phyloP scores from a whole-genome alignment of 2,797 vertebrate species.

The Myotis myotis region DNA sequence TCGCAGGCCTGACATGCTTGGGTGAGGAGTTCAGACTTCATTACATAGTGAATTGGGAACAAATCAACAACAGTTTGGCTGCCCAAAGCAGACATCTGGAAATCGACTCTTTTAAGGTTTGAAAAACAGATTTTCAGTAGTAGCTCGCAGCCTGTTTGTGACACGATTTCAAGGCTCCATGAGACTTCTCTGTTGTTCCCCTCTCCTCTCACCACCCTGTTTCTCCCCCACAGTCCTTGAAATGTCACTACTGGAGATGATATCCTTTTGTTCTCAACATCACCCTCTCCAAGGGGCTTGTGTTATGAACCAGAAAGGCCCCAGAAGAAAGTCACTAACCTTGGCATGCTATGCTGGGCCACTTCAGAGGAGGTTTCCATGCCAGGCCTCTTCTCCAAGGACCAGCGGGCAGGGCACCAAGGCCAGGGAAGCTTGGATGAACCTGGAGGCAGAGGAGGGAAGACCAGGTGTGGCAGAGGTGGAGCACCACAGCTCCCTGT shows the following conservation, averaged over 20 bases:
- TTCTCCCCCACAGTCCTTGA: not conserved
- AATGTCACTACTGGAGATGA: not conserved
- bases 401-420: not conserved
- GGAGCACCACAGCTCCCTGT: fast-evolving
- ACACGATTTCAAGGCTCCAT: constrained; percentile 5
- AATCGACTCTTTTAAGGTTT: constrained; percentile 41
- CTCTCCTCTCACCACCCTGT: not conserved
- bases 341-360: not conserved
- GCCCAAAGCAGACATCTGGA: constrained; percentile 62
- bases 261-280: not conserved
- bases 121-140: constrained; percentile 65
- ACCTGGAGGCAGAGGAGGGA: not conserved
- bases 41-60: constrained; percentile 5
- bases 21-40: constrained; percentile 42
- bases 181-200: not conserved
- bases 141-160: not conserved
- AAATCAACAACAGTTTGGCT: constrained; percentile 49
- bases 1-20: not conserved
- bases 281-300: not conserved
- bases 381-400: not conserved
- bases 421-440: not conserved
- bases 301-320: not conserved
- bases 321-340: not conserved
- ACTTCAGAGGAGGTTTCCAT: not conserved
- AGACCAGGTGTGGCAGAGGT: not conserved